These are phyloP conservation scores for Fulmarus glacialis DNA, from an alignment of 2,113 vertebrate species.

Conservation along the genomic window DNA sequence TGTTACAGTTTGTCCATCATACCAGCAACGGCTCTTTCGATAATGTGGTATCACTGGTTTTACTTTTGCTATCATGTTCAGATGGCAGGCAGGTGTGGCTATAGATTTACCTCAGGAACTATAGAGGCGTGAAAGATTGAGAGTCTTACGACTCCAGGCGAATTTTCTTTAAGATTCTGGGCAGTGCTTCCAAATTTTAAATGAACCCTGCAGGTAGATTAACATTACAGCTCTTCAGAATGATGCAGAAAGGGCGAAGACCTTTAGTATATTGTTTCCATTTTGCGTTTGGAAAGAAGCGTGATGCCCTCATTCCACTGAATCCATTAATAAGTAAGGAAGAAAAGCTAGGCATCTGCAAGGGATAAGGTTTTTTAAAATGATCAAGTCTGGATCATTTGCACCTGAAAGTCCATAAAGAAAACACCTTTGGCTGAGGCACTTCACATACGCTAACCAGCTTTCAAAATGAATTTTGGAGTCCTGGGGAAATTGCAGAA, in stretches of 20 bases:
- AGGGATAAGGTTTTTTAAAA: background rate
- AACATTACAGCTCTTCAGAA: background rate
- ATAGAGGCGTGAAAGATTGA: background rate
- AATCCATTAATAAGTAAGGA: background rate
- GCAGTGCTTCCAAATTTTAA: background rate
- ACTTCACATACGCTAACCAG: background rate
- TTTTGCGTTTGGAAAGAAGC: background rate
- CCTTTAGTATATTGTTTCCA: background rate
- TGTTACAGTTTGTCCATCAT: background rate
- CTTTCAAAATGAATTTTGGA: background rate
- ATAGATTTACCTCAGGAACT: background rate
- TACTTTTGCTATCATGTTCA: fast-evolving
- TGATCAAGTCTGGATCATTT: background rate
- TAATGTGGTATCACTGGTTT: background rate
- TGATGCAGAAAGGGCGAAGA: background rate
- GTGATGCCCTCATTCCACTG: background rate
- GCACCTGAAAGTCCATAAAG: background rate
- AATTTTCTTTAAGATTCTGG: background rate
- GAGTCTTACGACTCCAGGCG: background rate
- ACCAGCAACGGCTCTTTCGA: background rate
- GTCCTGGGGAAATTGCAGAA: background rate
- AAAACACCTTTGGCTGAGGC: background rate
- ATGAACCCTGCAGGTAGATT: background rate
- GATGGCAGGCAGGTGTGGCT: background rate
- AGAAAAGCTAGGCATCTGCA: background rate